Percentiles rank a stretch among this genome's conserved stretches.
These are phyloP conservation scores for Heteromormyrus szaboi DNA, from an alignment of 2,797 vertebrate genomes.

Conservation along the genomic window DNA sequence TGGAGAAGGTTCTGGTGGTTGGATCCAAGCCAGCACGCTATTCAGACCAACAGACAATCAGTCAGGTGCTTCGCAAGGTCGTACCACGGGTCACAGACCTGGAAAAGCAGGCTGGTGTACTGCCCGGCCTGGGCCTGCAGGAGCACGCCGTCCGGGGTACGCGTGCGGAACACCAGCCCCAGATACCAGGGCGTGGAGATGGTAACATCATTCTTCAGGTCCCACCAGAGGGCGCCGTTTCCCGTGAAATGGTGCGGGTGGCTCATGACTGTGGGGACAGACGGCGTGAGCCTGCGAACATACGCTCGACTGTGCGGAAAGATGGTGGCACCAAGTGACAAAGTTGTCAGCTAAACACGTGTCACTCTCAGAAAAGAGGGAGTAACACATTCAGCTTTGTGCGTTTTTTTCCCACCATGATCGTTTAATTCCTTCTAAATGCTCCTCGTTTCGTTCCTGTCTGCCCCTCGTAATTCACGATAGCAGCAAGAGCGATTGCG, in stretches of 20 bases:
- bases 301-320: not conserved
- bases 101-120: conserved; percentile 82
- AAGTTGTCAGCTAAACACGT: not conserved
- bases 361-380: not conserved
- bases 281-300: not conserved
- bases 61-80: not conserved
- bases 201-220: conserved; percentile 84
- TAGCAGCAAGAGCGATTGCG: not conserved
- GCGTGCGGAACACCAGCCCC: conserved; percentile 86
- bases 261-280: conserved; percentile 72
- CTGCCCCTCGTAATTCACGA: not conserved
- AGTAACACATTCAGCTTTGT: not conserved
- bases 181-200: conserved; percentile 92
- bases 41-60: not conserved
- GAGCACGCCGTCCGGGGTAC: conserved; percentile 73
- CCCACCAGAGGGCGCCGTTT: conserved; percentile 86
- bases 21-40: not conserved
- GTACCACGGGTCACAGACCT: conserved; percentile 58
- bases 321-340: not conserved
- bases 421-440: not conserved
- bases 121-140: conserved; percentile 87
- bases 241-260: conserved; percentile 87
- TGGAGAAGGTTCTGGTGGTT: not conserved
- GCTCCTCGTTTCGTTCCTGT: not conserved
- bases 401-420: not conserved